These are phyloP conservation scores for Echinarachnius parma DNA, from an alignment of 53 echinoderm and acorn worm genomes.

Conservation along the genomic window DNA sequence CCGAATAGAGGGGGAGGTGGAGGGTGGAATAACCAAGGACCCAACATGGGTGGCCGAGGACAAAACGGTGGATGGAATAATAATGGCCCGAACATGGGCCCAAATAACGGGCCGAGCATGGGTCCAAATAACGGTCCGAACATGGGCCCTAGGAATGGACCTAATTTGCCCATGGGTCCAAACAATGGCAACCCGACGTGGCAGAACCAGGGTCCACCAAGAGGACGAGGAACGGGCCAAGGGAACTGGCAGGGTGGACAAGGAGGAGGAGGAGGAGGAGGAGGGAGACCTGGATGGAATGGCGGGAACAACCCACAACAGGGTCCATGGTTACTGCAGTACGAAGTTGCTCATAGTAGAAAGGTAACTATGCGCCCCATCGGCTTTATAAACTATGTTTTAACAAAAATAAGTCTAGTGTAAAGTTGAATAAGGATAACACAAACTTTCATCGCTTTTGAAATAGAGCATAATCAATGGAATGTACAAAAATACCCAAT, in stretches of 20 bases:
- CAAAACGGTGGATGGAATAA: background rate
- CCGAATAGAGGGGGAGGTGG: background rate
- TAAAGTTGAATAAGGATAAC: too few relatives aligned
- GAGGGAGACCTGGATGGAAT: constrained; percentile 11
- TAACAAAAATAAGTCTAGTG: too few relatives aligned
- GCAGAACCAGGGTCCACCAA: background rate
- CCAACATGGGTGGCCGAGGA: background rate
- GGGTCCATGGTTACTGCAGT: constrained; percentile 5
- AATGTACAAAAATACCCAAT: too few relatives aligned
- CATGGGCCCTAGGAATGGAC: background rate
- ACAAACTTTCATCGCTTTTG: too few relatives aligned
- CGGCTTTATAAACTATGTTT: too few relatives aligned
- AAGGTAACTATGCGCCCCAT: too few relatives aligned
- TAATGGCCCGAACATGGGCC: background rate
- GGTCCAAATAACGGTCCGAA: background rate
- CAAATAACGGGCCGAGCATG: background rate
- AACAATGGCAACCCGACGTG: background rate
- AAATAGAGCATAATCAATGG: too few relatives aligned
- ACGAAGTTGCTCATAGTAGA: constrained; percentile 8
- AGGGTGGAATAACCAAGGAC: background rate
- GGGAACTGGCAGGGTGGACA: constrained; percentile 10
- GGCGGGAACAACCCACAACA: constrained; percentile 19
- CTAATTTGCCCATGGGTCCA: background rate
- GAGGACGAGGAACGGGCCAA: background rate
- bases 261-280: background rate